phyloP scores from a whole-genome alignment of 2,797 vertebrate genomes.

The Momotus momota region DNA sequence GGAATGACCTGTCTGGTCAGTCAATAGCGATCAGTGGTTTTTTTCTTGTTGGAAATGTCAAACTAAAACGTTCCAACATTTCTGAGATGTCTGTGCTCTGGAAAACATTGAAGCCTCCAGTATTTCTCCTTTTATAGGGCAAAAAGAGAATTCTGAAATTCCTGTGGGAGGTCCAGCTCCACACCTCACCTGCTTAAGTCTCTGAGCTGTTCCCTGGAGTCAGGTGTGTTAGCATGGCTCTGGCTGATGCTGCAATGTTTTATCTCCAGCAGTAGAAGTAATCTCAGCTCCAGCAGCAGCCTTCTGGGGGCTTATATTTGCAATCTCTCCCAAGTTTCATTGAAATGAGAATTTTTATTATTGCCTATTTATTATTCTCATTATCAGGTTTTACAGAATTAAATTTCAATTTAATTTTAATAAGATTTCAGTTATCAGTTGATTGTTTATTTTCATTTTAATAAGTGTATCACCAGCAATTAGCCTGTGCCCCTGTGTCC shows the following conservation, averaged over 20 bases:
- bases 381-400: not conserved
- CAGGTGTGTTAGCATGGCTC: accelerated
- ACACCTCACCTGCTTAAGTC: accelerated
- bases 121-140: not conserved
- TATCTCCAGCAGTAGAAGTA: not conserved
- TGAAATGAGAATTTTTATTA: not conserved
- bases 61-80: not conserved
- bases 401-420: not conserved
- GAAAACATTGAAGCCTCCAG: not conserved
- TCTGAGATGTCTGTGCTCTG: not conserved
- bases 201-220: not conserved
- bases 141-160: not conserved
- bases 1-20: not conserved
- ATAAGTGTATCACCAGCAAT: not conserved
- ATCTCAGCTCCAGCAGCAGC: not conserved
- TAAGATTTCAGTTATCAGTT: not conserved
- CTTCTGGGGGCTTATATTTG: not conserved
- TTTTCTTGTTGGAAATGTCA: not conserved
- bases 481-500: not conserved
- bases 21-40: accelerated
- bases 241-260: not conserved
- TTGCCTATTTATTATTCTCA: not conserved
- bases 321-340: not conserved
- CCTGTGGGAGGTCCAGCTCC: not conserved
- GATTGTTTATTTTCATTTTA: not conserved